Base-by-base conservation (phyloP, 2,797 vertebrate genomes). In the Cryptoblepharus egeriae region DNA sequence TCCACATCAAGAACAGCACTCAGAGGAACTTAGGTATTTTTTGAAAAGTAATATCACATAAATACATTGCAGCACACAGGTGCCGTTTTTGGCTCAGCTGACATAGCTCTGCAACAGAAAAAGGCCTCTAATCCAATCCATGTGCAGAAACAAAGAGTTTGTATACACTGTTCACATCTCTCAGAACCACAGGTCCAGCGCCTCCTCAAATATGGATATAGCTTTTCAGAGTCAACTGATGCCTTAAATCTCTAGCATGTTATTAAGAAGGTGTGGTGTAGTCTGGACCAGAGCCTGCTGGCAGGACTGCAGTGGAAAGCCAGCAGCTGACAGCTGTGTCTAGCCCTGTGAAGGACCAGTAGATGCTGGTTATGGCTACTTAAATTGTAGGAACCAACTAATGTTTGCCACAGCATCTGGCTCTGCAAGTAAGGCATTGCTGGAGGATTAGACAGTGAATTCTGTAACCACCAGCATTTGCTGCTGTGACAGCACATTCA, bases 401-500 rank as follows among this genome's bases (percentile, higher is more conserved):
- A 30, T 30, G 28, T n/a, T 60, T 82, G 80, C 67, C 35, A 63
- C 32, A 57, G 80, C 49, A 24, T 22, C 32, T 67, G 71, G 61
- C 64, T 75, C 42, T 69, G 52, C 22, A 68, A 68, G 24, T 15
- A 16, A 52, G 49, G n/a, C 55, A 39, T 60, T 60, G 37, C 72
- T 82, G 55, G 73, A 69, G 60, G 80, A 60, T 37, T 60, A 39
- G 37, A 52, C 11, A 61, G 57, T 39, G 57, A n/a, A 11, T 26
- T 63, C 42, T 68, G 49, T 42, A 52, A 58, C 64, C 73, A 75
- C 64, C 30, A 68, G 30, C 37, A 64, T 75, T 75, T 75, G 63
- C n/a, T 81, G 80, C 80, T 81, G 72, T 45, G 72, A 81, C 80
- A 81, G 80, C 72, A 75, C 73, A 82, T 82, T 75, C 73, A 39